Base-by-base conservation (phyloP, 2,113 vertebrate genomes). In the Terrapene triunguis region DNA sequence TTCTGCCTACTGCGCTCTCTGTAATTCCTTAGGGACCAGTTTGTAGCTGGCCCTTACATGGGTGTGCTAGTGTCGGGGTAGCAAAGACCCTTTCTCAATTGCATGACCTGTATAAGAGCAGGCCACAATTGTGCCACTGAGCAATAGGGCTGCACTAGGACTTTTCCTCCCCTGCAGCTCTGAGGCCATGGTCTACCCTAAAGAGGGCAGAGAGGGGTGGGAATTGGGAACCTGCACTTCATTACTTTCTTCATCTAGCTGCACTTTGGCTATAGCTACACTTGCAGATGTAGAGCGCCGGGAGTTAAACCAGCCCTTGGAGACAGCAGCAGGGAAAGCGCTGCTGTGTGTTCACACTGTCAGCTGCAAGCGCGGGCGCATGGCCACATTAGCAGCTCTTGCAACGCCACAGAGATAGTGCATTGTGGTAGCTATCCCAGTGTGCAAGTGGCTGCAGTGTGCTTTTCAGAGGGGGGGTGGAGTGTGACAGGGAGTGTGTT, bases 161-260 rank as follows among this genome's bases (percentile, higher is more conserved):
- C 14, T 24, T 22, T 44, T 76, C 10, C 22, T 44, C 38, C 21
- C 22, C 72, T 76, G 11, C 72, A 76, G 21, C 38, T 76, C 21
- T 22, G 21, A 76, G 38, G 22, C 38, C 21, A 42, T 3, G 6
- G 9, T 42, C 72, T 13, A 76, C 11, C 10, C 5, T 21, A 76
- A 38, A 76, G 22, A 44, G 42, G 38, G 72, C 21, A 44, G 10
- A 76, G 24, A 76, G 10, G 10, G 22, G 38, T 76, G 44, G 38
- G 38, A 76, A 76, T 25, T 24, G 38, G 21, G 29, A 62, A 29
- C 42, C 17, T 72, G 84, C 85, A 94, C 27, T 72, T 48, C 76
- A 17, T 5, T 87, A 53, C 0, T 0, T 14, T 87, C 38, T 42
- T 81, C 1, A 27, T n/a, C 0, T 1, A 5, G 48, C 74, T 89